Evolutionary conservation across 2,797 vertebrate species (phyloP), one percentile per base, ranked within the genome.

Genomic region (Melanogrammus aeglefinus): DNA sequence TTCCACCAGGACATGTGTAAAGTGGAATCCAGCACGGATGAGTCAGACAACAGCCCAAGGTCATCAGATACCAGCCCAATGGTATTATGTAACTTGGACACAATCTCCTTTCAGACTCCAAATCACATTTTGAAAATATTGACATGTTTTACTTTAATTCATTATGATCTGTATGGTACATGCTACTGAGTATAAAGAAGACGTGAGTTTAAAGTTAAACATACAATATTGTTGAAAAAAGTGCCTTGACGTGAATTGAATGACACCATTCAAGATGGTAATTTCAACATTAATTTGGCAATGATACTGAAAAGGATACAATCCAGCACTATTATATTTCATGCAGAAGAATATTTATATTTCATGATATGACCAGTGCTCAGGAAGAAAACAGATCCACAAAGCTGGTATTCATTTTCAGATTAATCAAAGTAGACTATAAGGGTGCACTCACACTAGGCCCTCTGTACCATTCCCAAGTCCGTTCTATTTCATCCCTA

Each of bases 21-120:
- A 81, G 90, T 95, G 80, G 94, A 95, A 74, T 96, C 95, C 33
- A 97, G 96, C 80, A 94, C 94, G 0, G 96, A 96, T 78, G 96
- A 96, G 81, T 93, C 95, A 0, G 96, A 96, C 85, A 88, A 88
- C 44, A 94, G 88, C 1, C 71, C 9, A 78, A 94, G 94, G 88
- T 95, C 94, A 92, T 86, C 86, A 0, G 94, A 95, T 82, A 92
- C 91, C 85, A 94, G 92, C 90, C 91, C 87, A 35, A 89, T 92
- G 94, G 94, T 95, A 93, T 39, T 41, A 36, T 73, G 72, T 14
- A 4, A 21, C 3, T 8, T 8, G 29, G 31, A 69, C 47, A 31
- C 41, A 47, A 14, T 29, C 51, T 63, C 3, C 3, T 63, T n/a
- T 21, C 38, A 21, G 73, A 38, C 57, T 57, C 47, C 47, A 51